Evolutionary conservation across 2,797 vertebrate genomes (phyloP), one percentile per base, ranked within the genome.

Genomic region (Darevskia mixta): DNA sequence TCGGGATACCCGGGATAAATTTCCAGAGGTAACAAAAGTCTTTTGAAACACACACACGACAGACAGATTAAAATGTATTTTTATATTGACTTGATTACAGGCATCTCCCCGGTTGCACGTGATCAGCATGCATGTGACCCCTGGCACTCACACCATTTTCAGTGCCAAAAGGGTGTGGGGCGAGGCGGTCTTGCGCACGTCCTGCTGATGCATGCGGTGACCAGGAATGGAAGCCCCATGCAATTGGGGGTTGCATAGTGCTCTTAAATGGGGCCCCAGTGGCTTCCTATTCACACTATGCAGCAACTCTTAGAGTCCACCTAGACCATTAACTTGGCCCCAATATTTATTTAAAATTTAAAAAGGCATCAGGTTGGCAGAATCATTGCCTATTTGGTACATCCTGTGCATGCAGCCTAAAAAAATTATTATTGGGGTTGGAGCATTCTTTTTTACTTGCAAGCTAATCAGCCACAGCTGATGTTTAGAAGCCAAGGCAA

Each of bases 1-100:
- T 89, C 98, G 99, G 94, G 99, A 99, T 96, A 98, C 99, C 85
- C 97, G 99, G 8, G 99, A 99, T 95, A 99, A 99, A 94, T 99
- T 99, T 94, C 99, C 99, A 58, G 99, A 99, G 97, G 99, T 99
- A 84, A 96, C 92, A 92, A 41, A 3, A 7, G 25, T 45, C 49
- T 78, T 78, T 58, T 77, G 4, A 79, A 80, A 80, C 6, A 29
- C 18, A 25, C 35, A 35, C 35, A 35, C 35, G 49, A 55, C 3
- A 55, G 49, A 55, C 49, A 55, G 49, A 55, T 72, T 18, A n/a
- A 72, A 17, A 25, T 67, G 20, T 25, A 17, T 66, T 3, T 89
- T 81, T 81, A 79, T 75, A 49, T 66, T 13, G 45, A 18, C 23
- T 75, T 25, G n/a, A 32, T 69, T 49, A 8, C 49, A 55, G 49